A percentile compares a stretch with the other conserved stretches of the same genome.
These are phyloP conservation scores for Hemistola chrysoprasaria DNA, from an alignment of 2,888 invertebrate genomes.

Conservation along the genomic window DNA sequence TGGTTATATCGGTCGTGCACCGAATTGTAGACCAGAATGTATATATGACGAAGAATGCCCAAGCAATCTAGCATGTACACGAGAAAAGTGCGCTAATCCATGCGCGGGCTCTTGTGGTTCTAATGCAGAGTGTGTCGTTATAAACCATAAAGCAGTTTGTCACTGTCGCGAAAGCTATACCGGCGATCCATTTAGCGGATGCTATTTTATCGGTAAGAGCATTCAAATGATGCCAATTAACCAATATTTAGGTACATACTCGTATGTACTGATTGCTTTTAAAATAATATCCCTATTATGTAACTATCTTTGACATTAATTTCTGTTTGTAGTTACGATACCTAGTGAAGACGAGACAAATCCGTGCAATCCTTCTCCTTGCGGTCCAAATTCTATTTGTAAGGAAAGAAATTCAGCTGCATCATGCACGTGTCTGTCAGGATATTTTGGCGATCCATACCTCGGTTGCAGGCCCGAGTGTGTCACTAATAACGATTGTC, in stretches of 20 bases:
- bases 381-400: conserved; percentile 92
- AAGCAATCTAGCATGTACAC: conserved; percentile 91
- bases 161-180: conserved; percentile 90
- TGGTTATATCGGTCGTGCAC: conserved; percentile 91
- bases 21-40: conserved; percentile 94
- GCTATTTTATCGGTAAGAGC: conserved; percentile 73
- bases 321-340: conserved; percentile 67
- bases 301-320: conserved; percentile 2
- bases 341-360: conserved; percentile 85
- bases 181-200: conserved; percentile 93
- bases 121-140: conserved; percentile 89
- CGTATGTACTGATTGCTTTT: too few relatives aligned
- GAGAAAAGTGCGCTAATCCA: conserved; percentile 91
- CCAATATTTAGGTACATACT: too few relatives aligned
- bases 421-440: conserved; percentile 90
- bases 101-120: conserved; percentile 93
- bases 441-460: conserved; percentile 94
- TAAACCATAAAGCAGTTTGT: conserved; percentile 92
- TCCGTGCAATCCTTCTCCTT: conserved; percentile 93
- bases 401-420: conserved; percentile 92
- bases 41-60: conserved; percentile 92
- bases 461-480: conserved; percentile 93
- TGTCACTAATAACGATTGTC: conserved; percentile 91
- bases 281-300: too few relatives aligned
- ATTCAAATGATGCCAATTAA: not conserved